Percentiles rank a stretch among this genome's conserved stretches.
These are phyloP conservation scores for Copidosoma aretas DNA, from an alignment of 2,888 invertebrate genomes.

Conservation along the genomic window DNA sequence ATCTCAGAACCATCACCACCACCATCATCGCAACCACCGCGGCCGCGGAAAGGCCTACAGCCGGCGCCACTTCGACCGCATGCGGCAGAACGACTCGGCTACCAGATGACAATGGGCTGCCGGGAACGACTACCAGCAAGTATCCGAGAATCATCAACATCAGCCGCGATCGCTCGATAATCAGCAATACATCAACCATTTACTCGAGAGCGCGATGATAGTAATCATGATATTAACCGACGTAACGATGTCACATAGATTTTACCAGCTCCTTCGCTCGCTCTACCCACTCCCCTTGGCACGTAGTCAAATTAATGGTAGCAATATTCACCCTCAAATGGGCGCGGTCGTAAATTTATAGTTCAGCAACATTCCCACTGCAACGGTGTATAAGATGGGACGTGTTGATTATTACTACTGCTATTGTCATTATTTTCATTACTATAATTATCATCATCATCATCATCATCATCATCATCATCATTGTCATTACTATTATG, in stretches of 20 bases:
- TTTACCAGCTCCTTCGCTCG: slow-evolving; percentile 19
- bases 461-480: slow-evolving; percentile 24
- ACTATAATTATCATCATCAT: slow-evolving; percentile 14
- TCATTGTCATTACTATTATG: slow-evolving; percentile 21
- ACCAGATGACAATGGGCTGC: slow-evolving; percentile 60
- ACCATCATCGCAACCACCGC: slow-evolving; percentile 52
- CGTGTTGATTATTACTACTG: slow-evolving; percentile 38
- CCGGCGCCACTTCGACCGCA: slow-evolving; percentile 55
- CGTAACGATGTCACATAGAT: slow-evolving; percentile 17
- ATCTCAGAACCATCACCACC: slow-evolving; percentile 48
- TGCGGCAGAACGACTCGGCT: slow-evolving; percentile 54
- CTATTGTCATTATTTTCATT: slow-evolving; percentile 21
- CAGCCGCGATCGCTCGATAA: slow-evolving; percentile 2
- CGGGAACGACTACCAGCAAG: slow-evolving; percentile 5
- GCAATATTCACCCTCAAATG: slow-evolving; percentile 15
- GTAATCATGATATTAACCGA: slow-evolving; percentile 10
- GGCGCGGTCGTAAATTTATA: slow-evolving; percentile 40
- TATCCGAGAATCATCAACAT: slow-evolving; percentile 44
- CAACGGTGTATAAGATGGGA: slow-evolving; percentile 51
- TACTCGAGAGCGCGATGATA: slow-evolving; percentile 20
- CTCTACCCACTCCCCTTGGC: slow-evolving; percentile 2
- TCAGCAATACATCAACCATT: slow-evolving; percentile 6
- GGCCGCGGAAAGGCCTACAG: slow-evolving; percentile 54
- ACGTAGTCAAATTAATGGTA: slow-evolving; percentile 10
- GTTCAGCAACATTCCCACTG: slow-evolving; percentile 51